Evolutionary conservation across 2,888 invertebrate genomes (phyloP), one percentile per base, ranked within the genome.

Genomic region (Fragum whitleyi): DNA sequence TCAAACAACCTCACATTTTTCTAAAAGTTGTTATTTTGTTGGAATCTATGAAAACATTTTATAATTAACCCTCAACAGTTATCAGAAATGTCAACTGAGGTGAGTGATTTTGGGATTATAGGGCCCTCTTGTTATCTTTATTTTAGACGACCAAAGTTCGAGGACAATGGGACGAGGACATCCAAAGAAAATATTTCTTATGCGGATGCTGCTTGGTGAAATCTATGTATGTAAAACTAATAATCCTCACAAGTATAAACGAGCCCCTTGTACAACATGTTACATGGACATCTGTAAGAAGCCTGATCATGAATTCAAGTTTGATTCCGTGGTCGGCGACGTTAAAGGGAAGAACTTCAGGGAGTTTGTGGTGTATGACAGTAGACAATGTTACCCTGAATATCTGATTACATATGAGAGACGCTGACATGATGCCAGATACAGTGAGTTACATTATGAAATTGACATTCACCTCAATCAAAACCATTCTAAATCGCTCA

Each of bases 301-400:
- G 11, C 21, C 5, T 6, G 51, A 68, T 16, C 67, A 70, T 32
- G 61, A 74, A 39, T 78, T 61, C 2, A 72, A 39, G 11, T 89
- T 85, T 72, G 85, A 89, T 53, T 88, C 88, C 1, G 87, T 89
- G 1, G 74, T 90, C 9, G 88, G 86, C 2, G 85, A 87, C 47
- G 86, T 83, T 26, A 16, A 47, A 14, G 57, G 32, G 0, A 85
- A 86, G 79, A 51, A 87, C 5, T 89, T 88, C 70, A 59, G 90
- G 55, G 90, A 90, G 74, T 90, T 90, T 81, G 88, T 89, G 23
- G 87, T 89, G 6, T 90, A 90, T 61, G 82, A 86, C 0, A 36
- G 71, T 28, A 77, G 81, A 3, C 83, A 87, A 68, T 87, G 87
- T 61, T 90, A 90, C 71, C 90, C 90, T 21, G 90, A 90, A 36